phyloP scores from a whole-genome alignment of 1,140 invertebrate species.

The Papilio polytes region DNA sequence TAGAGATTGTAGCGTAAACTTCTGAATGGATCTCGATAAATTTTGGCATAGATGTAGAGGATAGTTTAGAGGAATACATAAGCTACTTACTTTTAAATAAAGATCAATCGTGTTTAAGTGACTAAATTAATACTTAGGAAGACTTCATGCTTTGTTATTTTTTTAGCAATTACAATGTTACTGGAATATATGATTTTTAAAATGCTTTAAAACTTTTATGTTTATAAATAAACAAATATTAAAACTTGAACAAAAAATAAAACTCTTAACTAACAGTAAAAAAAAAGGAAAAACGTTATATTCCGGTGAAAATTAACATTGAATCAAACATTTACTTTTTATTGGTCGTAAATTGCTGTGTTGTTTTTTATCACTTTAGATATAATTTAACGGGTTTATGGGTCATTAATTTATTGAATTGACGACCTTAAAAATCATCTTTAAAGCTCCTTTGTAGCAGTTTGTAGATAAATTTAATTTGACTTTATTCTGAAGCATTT shows the following conservation, averaged over 20 bases:
- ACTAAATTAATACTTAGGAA: no score
- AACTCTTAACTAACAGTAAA: slow-evolving; percentile 2
- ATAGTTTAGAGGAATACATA: no score
- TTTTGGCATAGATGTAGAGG: no score
- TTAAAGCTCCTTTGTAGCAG: neutral
- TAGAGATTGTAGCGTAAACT: no score
- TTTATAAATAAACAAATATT: neutral
- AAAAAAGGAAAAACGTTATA: neutral
- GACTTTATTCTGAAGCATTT: neutral
- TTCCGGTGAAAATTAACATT: slow-evolving; percentile 19
- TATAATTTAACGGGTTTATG: slow-evolving; percentile 24
- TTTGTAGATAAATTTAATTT: neutral
- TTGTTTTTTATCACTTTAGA: slow-evolving; percentile 26
- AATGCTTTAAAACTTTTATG: neutral
- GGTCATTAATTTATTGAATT: slow-evolving; percentile 27
- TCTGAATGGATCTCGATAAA: no score
- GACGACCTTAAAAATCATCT: neutral
- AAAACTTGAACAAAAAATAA: neutral
- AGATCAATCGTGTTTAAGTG: no score
- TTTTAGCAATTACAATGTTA: neutral
- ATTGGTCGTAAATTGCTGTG: slow-evolving; percentile 18
- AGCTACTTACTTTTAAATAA: no score
- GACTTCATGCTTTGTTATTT: no score
- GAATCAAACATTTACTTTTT: slow-evolving; percentile 19
- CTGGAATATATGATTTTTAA: neutral